phyloP scores from a whole-genome alignment of 2,888 invertebrate genomes.

The Ophonus ardosiacus region DNA sequence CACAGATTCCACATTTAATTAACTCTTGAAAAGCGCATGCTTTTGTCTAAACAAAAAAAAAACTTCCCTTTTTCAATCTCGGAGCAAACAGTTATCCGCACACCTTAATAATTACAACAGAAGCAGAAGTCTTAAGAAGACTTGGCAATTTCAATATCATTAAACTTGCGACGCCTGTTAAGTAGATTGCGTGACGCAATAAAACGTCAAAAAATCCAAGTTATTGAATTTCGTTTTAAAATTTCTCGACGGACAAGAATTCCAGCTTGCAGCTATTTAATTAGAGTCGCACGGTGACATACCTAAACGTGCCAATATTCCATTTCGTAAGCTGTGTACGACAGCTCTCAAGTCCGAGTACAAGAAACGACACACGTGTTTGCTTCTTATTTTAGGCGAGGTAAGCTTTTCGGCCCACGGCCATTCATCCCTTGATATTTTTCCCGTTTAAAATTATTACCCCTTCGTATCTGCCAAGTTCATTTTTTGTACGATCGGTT shows the following conservation, averaged over 20 bases:
- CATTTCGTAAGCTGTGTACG: slow-evolving; percentile 20
- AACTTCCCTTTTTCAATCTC: not conserved
- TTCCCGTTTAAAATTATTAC: too few species aligned
- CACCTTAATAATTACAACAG: not conserved
- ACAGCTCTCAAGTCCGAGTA: not conserved
- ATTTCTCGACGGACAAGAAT: slow-evolving; percentile 43
- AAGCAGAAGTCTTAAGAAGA: not conserved
- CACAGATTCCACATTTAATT: not conserved
- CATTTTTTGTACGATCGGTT: too few species aligned
- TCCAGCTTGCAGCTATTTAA: slow-evolving; percentile 44
- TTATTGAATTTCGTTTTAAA: slow-evolving; percentile 52
- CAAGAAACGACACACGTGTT: not conserved
- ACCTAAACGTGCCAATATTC: slow-evolving; percentile 35
- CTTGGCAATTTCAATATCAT: slow-evolving; percentile 36
- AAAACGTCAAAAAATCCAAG: slow-evolving; percentile 44
- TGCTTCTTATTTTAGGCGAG: not conserved
- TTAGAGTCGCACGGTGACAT: slow-evolving; percentile 48
- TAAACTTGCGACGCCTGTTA: slow-evolving; percentile 7
- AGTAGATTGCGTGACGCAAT: slow-evolving; percentile 4
- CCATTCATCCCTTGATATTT: not conserved
- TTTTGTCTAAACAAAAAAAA: not conserved
- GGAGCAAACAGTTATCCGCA: not conserved
- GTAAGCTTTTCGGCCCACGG: not conserved
- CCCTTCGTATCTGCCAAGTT: too few species aligned
- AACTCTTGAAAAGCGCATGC: not conserved